Evolutionary conservation across 2,797 vertebrate genomes (phyloP), one percentile per base, ranked within the genome.

Genomic region (Semaprochilodus insignis): DNA sequence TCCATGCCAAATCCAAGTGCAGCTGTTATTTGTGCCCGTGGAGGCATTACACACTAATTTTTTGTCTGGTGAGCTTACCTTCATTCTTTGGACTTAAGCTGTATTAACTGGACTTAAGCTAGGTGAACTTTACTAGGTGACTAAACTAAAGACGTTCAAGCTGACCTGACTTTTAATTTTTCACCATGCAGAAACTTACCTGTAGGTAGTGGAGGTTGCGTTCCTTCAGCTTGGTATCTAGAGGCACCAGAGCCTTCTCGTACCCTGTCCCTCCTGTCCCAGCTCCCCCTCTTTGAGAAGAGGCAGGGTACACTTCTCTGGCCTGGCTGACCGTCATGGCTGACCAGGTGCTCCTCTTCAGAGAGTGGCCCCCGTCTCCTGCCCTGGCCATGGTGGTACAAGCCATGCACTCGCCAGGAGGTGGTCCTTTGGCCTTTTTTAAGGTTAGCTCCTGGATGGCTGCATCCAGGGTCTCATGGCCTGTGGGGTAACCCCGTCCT

Each of bases 261-360:
- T 97, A 96, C 86, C 92, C 91, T 16, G 89, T 88, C 31, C 80
- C 84, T n/a, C 66, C 80, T 54, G 78, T 83, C 40, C 94, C 91
- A 54, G 95, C 79, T 25, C 52, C 82, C 3, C 83, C 83, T 48
- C 77, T 81, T 70, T 94, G 91, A 60, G 96, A 92, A 23, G 94
- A 89, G 0, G 95, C 92, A 74, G 97, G 96, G 90, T 98, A 98
- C 84, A 97, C 97, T 92, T 99, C 97, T 76, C 97, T 95, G 62
- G 97, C 98, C 92, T 99, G 98, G 95, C 96, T 99, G 89, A 99
- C 98, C 0, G 97, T 99, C 97, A 99, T 98, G 88, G 98, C 96
- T 79, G 98, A 98, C 98, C 98, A 99, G 80, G 97, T 97, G 73
- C 97, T 98, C 89, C 97, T 95, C 92, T 99, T 99, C 90, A 99